Conservation (phyloP, 2,113 vertebrate species). For the Cyphomyrus plagiostoma region DNA sequence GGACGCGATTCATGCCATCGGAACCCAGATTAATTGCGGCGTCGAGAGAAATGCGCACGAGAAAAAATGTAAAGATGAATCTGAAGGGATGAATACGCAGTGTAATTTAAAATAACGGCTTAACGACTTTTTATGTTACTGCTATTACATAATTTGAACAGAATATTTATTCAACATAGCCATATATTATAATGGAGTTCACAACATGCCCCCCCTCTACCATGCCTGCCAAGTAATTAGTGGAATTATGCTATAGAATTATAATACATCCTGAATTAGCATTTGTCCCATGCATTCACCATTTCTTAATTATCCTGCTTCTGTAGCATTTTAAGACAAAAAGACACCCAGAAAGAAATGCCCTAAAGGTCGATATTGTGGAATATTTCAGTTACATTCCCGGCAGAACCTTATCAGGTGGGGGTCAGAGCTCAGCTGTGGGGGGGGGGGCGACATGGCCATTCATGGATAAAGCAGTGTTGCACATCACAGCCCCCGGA, state of each 20-base stretch:
- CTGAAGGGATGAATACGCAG: background rate
- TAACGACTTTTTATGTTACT: background rate
- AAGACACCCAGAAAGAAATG: background rate
- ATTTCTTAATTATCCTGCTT: background rate
- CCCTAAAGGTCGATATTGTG: background rate
- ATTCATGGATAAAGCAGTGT: background rate
- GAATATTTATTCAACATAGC: background rate
- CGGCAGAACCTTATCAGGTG: background rate
- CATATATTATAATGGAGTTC: background rate
- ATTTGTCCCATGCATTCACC: background rate
- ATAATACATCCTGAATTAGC: background rate
- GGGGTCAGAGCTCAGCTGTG: background rate
- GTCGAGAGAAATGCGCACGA: background rate
- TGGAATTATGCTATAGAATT: background rate
- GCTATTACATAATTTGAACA: background rate
- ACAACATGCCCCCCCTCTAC: background rate
- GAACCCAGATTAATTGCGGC: background rate
- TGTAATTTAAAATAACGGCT: background rate
- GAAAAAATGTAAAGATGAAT: background rate
- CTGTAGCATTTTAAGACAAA: background rate
- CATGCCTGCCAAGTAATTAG: background rate
- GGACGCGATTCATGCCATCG: background rate
- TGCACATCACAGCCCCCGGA: constrained; percentile 24
- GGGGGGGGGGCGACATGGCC: background rate
- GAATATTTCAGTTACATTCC: background rate